Conservation (phyloP, 1,140 invertebrate species). For the Cataglyphis hispanica region DNA sequence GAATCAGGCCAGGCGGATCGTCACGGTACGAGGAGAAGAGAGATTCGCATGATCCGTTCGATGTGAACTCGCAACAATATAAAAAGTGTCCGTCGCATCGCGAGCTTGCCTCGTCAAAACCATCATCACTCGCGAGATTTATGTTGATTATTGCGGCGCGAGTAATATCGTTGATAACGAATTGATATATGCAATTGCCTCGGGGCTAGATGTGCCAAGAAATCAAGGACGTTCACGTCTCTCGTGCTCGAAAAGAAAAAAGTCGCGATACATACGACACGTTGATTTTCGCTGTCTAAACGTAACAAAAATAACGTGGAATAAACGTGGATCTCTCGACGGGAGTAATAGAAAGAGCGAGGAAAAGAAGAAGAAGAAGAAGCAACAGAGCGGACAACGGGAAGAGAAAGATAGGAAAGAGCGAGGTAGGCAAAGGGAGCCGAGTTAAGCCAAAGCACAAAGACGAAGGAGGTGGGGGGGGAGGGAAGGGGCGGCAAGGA, state of each 20-base stretch:
- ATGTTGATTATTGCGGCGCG: conserved; percentile 40
- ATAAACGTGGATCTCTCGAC: conserved; percentile 48
- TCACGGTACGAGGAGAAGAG: conserved; percentile 49
- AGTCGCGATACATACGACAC: conserved; percentile 34
- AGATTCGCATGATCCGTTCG: conserved; percentile 21
- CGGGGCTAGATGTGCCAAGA: conserved; percentile 22
- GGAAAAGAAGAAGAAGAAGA: conserved; percentile 47
- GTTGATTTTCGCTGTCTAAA: conserved; percentile 71
- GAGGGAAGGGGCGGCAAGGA: conserved; percentile 56
- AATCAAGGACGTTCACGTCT: conserved; percentile 59
- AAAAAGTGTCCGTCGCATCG: conserved; percentile 21
- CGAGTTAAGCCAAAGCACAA: conserved; percentile 73
- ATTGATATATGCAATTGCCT: conserved; percentile 20
- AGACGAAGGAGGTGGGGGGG: conserved; percentile 61
- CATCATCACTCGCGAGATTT: conserved; percentile 49
- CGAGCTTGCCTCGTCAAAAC: conserved; percentile 34
- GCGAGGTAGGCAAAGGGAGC: conserved; percentile 64
- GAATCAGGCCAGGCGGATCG: conserved; percentile 70
- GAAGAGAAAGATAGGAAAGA: conserved; percentile 46
- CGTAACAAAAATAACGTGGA: conserved; percentile 79
- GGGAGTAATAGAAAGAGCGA: conserved; percentile 62
- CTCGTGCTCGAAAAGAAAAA: conserved; percentile 37
- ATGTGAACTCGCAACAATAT: neutral
- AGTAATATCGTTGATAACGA: conserved; percentile 49
- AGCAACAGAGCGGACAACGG: conserved; percentile 54